Evolutionary conservation across 2,113 vertebrate genomes (phyloP).

Genomic region (Datnioides undecimradiatus): DNA sequence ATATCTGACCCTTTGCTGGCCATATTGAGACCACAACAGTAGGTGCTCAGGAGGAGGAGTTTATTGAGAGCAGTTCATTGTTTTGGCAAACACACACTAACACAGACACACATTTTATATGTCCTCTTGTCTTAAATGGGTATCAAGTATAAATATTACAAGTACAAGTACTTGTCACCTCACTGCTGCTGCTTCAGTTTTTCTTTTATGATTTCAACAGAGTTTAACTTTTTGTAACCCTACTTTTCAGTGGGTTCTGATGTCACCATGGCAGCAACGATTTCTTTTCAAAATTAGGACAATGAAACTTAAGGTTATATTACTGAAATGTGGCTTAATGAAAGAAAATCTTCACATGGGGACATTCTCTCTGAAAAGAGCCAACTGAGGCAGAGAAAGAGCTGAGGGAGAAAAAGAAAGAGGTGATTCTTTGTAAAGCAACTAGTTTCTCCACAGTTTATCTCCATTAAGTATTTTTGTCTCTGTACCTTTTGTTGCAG

Average conservation of each 20-base stretch:
- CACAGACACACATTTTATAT: neutral
- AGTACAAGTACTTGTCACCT: neutral
- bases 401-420: slow-evolving; percentile 11
- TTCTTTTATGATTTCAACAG: no score
- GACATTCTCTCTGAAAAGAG: neutral
- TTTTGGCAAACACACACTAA: neutral
- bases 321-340: neutral
- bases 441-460: neutral
- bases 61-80: slow-evolving; percentile 5
- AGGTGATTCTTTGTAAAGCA: neutral
- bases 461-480: slow-evolving; percentile 25
- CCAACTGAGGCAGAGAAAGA: neutral
- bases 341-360: neutral
- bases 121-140: neutral
- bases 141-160: neutral
- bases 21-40: neutral
- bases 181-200: neutral
- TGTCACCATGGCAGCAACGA: neutral
- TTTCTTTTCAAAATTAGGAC: neutral
- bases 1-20: slow-evolving; percentile 15
- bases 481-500: neutral
- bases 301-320: neutral
- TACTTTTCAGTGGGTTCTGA: neutral
- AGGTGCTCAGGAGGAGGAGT: neutral
- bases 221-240: no score